phyloP scores from a whole-genome alignment of 1,140 invertebrate species.

The Xylocopa sonorina region DNA sequence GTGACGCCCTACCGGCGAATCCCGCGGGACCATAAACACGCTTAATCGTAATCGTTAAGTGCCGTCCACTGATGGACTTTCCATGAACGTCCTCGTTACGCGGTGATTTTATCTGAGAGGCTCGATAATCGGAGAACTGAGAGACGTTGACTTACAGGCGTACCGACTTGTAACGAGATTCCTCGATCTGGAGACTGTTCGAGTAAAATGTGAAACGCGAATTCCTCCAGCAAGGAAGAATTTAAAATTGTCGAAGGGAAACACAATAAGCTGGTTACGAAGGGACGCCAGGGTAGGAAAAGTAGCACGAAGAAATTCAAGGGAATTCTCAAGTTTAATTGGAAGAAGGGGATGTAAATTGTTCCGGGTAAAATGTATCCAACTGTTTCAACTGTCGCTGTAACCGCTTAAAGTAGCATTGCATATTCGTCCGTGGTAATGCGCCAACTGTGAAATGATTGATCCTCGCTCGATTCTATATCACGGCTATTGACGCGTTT shows the following conservation, averaged over 20 bases:
- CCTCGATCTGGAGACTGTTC: no score
- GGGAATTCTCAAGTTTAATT: conserved; percentile 60
- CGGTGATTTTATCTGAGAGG: background rate
- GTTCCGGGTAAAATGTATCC: conserved; percentile 39
- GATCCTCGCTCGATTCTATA: background rate
- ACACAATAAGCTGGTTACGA: no score
- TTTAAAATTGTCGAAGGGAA: background rate
- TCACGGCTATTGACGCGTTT: no score
- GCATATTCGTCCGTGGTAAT: conserved; percentile 55
- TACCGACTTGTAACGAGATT: no score
- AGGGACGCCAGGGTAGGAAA: background rate
- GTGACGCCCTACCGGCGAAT: no score
- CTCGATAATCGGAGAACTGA: background rate
- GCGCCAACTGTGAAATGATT: conserved; percentile 31
- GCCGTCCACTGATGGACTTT: background rate
- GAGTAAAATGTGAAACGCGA: background rate
- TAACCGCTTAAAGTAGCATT: conserved; percentile 55
- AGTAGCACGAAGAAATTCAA: conserved; percentile 40
- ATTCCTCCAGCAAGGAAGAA: background rate
- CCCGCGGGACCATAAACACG: background rate
- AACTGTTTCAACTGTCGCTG: conserved; percentile 50
- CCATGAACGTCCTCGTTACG: background rate
- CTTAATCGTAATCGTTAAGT: background rate
- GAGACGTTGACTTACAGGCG: background rate
- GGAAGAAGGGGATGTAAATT: conserved; percentile 46